Percentiles rank a stretch among this genome's conserved stretches.
These are phyloP conservation scores for Promerops cafer DNA, from an alignment of 2,113 vertebrate species.

Conservation along the genomic window DNA sequence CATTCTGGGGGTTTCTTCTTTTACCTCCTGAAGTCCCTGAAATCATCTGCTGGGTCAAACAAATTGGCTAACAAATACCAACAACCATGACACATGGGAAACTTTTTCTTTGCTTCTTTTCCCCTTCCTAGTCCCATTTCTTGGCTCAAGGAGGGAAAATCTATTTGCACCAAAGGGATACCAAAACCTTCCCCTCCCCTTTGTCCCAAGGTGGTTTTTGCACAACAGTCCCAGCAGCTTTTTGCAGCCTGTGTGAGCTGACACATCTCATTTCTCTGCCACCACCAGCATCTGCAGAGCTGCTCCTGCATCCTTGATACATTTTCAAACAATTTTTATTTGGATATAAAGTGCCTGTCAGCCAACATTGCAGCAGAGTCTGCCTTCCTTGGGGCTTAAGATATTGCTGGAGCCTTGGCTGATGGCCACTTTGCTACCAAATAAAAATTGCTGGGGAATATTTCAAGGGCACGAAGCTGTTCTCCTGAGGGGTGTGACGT, in stretches of 20 bases:
- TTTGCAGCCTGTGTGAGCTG: background rate
- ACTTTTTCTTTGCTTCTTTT: background rate
- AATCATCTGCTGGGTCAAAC: background rate
- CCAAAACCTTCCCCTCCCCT: background rate
- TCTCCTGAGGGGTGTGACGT: background rate
- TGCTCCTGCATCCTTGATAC: slow-evolving; percentile 28
- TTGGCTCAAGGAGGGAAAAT: background rate
- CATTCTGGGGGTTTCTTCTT: accelerated
- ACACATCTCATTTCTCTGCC: background rate
- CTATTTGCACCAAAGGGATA: background rate
- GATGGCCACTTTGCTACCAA: slow-evolving; percentile 55
- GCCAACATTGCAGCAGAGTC: slow-evolving; percentile 9
- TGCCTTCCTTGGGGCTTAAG: slow-evolving; percentile 58
- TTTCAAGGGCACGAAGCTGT: slow-evolving; percentile 36
- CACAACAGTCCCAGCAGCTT: background rate
- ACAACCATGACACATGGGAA: background rate
- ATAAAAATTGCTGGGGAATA: slow-evolving; percentile 53
- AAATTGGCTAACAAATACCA: background rate
- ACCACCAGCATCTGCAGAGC: background rate
- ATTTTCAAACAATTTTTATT: slow-evolving; percentile 57
- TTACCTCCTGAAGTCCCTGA: background rate
- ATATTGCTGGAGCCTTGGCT: slow-evolving; percentile 43
- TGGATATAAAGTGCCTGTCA: slow-evolving; percentile 26
- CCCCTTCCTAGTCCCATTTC: background rate
- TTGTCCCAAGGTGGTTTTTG: background rate